These are phyloP conservation scores for Crepidodera aurea DNA, from an alignment of 2,888 invertebrate species.

Conservation along the genomic window DNA sequence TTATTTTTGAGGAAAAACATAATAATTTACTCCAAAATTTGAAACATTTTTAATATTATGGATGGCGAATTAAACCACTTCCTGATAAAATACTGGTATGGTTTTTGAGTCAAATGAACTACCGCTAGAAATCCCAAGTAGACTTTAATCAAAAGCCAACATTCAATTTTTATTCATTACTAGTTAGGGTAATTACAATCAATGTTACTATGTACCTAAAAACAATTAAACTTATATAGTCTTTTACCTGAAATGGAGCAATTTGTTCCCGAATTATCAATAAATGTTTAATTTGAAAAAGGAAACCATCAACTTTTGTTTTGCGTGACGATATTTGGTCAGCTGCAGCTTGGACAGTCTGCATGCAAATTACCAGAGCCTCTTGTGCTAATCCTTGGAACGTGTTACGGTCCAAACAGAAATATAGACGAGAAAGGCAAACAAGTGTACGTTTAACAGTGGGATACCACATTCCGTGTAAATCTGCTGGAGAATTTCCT, in stretches of 20 bases:
- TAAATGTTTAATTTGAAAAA: conserved; percentile 98
- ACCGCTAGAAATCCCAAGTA: too few species aligned
- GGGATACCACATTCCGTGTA: conserved; percentile 99
- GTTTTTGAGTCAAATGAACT: too few species aligned
- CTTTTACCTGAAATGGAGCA: conserved; percentile 94
- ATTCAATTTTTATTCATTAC: too few species aligned
- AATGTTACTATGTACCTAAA: too few species aligned
- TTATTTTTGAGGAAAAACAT: too few species aligned
- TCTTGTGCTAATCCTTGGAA: conserved; percentile 97
- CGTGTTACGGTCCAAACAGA: conserved; percentile 93
- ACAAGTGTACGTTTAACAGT: conserved; percentile 94
- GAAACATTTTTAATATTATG: too few species aligned
- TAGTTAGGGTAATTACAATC: too few species aligned
- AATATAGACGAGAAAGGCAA: conserved; percentile 89
- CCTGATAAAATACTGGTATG: too few species aligned
- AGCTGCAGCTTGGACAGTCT: conserved; percentile 85
- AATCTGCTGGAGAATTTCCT: conserved; percentile 70
- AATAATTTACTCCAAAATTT: too few species aligned
- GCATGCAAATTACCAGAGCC: conserved; percentile 89
- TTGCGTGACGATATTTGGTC: conserved; percentile 79
- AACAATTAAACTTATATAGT: too few species aligned
- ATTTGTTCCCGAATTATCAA: conserved; percentile 97
- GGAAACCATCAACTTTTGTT: conserved; percentile 85
- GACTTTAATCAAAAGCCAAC: too few species aligned
- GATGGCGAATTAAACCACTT: too few species aligned